Percentiles rank a stretch among this genome's conserved stretches.
phyloP scores from a whole-genome alignment of 2,888 invertebrate genomes.

The Scaptomyza flava region DNA sequence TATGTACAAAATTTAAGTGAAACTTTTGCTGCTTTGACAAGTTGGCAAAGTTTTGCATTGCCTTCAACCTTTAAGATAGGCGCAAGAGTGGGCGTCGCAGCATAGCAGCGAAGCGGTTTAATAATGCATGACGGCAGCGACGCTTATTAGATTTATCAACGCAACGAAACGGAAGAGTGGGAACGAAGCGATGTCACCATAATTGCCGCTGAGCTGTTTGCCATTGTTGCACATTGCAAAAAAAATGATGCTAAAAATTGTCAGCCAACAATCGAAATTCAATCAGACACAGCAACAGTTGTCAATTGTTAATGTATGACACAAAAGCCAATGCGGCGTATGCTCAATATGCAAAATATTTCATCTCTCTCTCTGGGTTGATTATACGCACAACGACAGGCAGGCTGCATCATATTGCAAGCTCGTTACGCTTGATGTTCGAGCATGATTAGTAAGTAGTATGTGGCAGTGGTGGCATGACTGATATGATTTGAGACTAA shows the following conservation, averaged over 20 bases:
- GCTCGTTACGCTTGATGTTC: constrained; percentile 20
- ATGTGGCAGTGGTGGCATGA: too few relatives aligned
- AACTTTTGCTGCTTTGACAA: constrained; percentile 65
- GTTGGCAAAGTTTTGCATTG: constrained; percentile 63
- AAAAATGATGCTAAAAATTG: constrained; percentile 57
- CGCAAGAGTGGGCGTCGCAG: constrained; percentile 2
- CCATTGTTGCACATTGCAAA: constrained; percentile 39
- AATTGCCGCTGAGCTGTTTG: constrained; percentile 51
- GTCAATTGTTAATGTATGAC: constrained; percentile 57
- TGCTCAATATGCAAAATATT: constrained; percentile 49
- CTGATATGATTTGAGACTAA: too few relatives aligned
- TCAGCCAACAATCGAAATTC: constrained; percentile 67
- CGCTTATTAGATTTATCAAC: constrained; percentile 79
- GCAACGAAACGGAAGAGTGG: constrained; percentile 34
- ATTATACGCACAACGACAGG: constrained; percentile 41
- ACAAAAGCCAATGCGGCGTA: constrained; percentile 44
- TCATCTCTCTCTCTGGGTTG: constrained; percentile 12
- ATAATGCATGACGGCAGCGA: constrained; percentile 62
- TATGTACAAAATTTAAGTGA: constrained; percentile 64
- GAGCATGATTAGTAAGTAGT: too few relatives aligned
- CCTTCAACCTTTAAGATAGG: constrained; percentile 64
- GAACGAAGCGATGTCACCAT: constrained; percentile 27
- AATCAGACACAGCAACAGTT: constrained; percentile 78
- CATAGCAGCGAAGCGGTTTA: constrained; percentile 46
- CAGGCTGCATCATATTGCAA: constrained; percentile 45